Evolutionary conservation across 2,888 invertebrate genomes (phyloP).

Genomic region (Psococerastis gibbosa): DNA sequence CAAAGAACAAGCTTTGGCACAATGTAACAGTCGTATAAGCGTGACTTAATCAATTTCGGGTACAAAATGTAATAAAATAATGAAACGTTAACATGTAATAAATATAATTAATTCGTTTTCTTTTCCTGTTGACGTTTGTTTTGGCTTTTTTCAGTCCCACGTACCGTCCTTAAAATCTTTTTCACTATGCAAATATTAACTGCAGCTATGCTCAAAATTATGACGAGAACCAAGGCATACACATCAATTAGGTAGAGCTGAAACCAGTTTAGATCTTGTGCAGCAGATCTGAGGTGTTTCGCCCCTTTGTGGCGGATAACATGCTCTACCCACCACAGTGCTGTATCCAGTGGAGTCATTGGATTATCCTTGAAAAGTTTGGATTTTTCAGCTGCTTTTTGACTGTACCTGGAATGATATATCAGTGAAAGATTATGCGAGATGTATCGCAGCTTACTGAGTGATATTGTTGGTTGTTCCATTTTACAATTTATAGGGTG

Average conservation of each 20-base stretch:
- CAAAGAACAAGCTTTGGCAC: no score
- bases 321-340: constrained; percentile 17
- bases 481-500: no score
- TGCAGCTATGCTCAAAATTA: not conserved
- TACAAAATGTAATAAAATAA: no score
- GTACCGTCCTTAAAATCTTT: not conserved
- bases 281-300: constrained; percentile 17
- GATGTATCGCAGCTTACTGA: no score
- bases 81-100: not conserved
- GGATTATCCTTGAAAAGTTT: constrained; percentile 17
- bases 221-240: constrained; percentile 7
- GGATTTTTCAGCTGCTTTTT: constrained; percentile 30
- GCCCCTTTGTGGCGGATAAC: constrained; percentile 17
- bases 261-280: constrained; percentile 17
- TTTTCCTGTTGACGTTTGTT: not conserved
- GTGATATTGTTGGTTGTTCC: no score
- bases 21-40: no score
- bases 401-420: constrained; percentile 33
- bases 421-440: no score
- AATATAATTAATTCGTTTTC: not conserved
- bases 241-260: constrained; percentile 19
- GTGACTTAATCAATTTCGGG: no score
- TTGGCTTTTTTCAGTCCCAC: not conserved
- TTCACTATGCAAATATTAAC: not conserved
- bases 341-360: constrained; percentile 14